Base-by-base conservation (phyloP, 2,797 vertebrate species). In the Tenualosa ilisha region DNA sequence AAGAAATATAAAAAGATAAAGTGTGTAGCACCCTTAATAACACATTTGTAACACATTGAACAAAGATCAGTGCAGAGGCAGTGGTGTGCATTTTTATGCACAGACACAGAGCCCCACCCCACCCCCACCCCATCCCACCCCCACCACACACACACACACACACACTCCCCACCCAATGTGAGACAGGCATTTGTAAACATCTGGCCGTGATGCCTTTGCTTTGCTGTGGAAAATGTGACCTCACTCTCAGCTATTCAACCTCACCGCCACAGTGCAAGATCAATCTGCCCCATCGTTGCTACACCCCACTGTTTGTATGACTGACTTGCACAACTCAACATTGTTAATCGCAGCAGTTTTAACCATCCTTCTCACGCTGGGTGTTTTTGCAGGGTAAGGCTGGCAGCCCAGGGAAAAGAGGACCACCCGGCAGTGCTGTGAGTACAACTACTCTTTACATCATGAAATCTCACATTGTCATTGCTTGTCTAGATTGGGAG, bases 331-430 rank as follows among this genome's bases (percentile, higher is more conserved):
- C 63, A 11, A 24, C 59, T 20, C 59, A 61, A 8, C 63, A 65
- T n/a, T 26, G 63, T 65, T 24, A n/a, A 65, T 6, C 8, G 3
- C 13, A 2, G 63, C 11, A 1, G 5, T 5, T 72, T 24, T 31
- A 26, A 3, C 53, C 72, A 68, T 85, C 89, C 0, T 82, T 84
- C 40, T 82, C 1, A 7, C 82, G 12, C 83, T 89, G 89, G 94
- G 51, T 93, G 22, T 91, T 87, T 91, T 40, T 93, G 6, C 79
- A 99, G 98, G 98, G 98, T 83, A 98, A 97, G 91, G 94, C 96
- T 90, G 98, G 98, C 90, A 91, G 90, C 93, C 96, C 94, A 82
- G 98, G 98, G 90, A 96, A 96, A 88, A 96, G 95, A 93, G 98
- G 98, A 87, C 89, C 91, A 85, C 91, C 93, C 85, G 98, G 98